Percentiles rank a stretch among this genome's conserved stretches.
Conservation (phyloP, 2,797 vertebrate genomes). For the Hypotaenidia philippensis region DNA sequence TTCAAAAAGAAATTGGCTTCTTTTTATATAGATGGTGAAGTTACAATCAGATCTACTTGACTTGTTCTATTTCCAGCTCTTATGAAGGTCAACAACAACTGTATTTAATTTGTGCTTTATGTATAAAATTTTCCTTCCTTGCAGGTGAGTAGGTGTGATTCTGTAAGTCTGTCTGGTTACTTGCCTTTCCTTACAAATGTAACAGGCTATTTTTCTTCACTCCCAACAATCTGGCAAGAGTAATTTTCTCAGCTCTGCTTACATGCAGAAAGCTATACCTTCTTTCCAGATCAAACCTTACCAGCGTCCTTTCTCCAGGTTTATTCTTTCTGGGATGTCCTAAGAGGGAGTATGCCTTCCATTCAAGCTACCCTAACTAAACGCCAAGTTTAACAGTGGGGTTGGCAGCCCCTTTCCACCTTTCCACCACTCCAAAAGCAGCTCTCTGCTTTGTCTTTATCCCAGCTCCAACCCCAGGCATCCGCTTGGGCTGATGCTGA, state of each 20-base stretch:
- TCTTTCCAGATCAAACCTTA: neutral
- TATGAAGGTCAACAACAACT: slow-evolving; percentile 19
- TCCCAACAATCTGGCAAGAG: neutral
- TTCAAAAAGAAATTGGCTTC: slow-evolving; percentile 28
- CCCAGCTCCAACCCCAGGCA: neutral
- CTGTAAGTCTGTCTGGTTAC: neutral
- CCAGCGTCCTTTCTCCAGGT: neutral
- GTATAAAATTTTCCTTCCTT: slow-evolving; percentile 17
- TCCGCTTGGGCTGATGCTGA: neutral
- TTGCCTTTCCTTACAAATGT: neutral
- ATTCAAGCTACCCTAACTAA: neutral
- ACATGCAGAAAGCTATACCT: neutral
- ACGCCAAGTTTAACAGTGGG: neutral
- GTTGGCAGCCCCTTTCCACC: neutral
- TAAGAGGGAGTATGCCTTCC: neutral
- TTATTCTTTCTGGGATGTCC: neutral
- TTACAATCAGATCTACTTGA: slow-evolving; percentile 44
- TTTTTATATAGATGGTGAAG: slow-evolving; percentile 34
- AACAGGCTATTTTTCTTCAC: neutral
- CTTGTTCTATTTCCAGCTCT: slow-evolving; percentile 44
- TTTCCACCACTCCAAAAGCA: neutral
- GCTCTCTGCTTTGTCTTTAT: neutral
- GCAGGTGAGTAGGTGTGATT: slow-evolving; percentile 20
- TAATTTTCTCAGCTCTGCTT: neutral
- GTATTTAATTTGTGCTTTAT: slow-evolving; percentile 13